phyloP scores from a whole-genome alignment of 2,797 vertebrate species.

The Nyctalus aviator region DNA sequence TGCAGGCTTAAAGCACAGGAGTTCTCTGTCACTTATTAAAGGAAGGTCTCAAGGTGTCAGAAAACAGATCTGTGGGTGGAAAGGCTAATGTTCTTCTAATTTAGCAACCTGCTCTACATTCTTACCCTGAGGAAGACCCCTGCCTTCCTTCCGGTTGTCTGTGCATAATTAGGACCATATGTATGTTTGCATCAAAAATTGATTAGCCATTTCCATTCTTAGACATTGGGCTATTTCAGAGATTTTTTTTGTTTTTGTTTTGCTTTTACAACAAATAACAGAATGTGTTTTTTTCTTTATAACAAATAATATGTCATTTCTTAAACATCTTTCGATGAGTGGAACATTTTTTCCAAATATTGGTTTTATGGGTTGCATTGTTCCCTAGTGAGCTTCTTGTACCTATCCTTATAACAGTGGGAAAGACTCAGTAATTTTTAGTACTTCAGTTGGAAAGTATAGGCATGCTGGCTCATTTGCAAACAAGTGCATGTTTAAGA shows the following conservation, averaged over 20 bases:
- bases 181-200: not conserved
- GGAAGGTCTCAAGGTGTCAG: not conserved
- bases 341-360: slow-evolving; percentile 15
- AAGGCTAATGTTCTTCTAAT: not conserved
- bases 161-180: not conserved
- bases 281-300: not conserved
- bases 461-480: not conserved
- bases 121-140: not conserved
- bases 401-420: not conserved
- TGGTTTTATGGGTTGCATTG: not conserved
- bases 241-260: not conserved
- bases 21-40: slow-evolving; percentile 11
- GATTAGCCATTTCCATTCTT: not conserved
- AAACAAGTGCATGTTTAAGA: not conserved
- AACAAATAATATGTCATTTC: not conserved
- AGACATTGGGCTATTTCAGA: not conserved
- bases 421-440: not conserved
- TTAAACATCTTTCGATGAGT: not conserved
- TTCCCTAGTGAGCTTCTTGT: slow-evolving; percentile 20
- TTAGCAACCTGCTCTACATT: not conserved
- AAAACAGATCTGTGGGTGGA: not conserved
- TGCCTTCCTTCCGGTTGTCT: not conserved
- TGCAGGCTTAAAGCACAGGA: not conserved
- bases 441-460: not conserved
- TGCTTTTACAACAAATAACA: not conserved